Evolutionary conservation across 1,140 invertebrate species (phyloP).

Genomic region (Protaetia brevitarsis): DNA sequence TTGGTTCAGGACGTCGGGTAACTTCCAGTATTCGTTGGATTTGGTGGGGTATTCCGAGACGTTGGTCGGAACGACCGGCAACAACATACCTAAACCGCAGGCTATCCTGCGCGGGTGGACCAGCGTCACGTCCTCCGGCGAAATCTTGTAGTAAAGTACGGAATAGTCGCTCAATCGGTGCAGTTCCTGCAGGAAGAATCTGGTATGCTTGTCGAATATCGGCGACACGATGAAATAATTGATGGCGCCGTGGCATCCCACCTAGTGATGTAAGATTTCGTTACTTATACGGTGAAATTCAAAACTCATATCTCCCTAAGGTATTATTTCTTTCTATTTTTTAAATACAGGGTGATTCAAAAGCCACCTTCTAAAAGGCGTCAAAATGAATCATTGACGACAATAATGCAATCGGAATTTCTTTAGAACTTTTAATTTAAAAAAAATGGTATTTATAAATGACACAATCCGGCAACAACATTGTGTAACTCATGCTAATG

Average conservation of each 20-base stretch:
- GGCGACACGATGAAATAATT: conserved; percentile 38
- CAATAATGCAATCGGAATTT: too few relatives aligned
- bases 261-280: too few relatives aligned
- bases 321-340: too few relatives aligned
- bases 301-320: too few relatives aligned
- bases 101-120: background rate
- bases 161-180: conserved; percentile 50
- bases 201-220: conserved; percentile 35
- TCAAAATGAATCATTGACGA: too few relatives aligned
- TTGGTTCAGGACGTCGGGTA: conserved; percentile 26
- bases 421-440: too few relatives aligned
- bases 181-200: conserved; percentile 49
- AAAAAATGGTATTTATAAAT: too few relatives aligned
- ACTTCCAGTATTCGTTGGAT: background rate
- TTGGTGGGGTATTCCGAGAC: conserved; percentile 40
- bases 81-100: conserved; percentile 42
- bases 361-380: too few relatives aligned
- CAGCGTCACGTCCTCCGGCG: conserved; percentile 38
- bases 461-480: too few relatives aligned
- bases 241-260: conserved; percentile 30
- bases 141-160: conserved; percentile 53
- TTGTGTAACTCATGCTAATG: too few relatives aligned
- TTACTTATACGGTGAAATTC: too few relatives aligned
- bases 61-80: conserved; percentile 43
- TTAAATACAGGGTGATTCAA: too few relatives aligned